phyloP scores from a whole-genome alignment of 2,113 vertebrate genomes.

The Anoplopoma fimbria region DNA sequence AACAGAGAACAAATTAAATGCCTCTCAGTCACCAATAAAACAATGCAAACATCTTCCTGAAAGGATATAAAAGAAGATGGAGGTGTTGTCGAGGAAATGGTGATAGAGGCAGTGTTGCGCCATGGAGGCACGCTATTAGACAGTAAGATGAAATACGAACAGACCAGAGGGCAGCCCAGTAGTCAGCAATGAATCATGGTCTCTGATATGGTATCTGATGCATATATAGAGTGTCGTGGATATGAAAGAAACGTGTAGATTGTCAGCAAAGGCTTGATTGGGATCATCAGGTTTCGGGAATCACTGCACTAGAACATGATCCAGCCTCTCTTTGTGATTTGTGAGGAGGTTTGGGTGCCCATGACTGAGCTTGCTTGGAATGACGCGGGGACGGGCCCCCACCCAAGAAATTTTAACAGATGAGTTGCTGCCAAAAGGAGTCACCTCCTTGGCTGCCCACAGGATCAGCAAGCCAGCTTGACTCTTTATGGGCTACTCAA shows the following conservation, averaged over 20 bases:
- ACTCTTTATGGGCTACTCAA: constrained; percentile 58
- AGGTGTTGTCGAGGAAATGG: constrained; percentile 74
- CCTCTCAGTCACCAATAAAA: constrained; percentile 83
- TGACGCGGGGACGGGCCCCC: constrained; percentile 56
- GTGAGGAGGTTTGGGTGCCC: constrained; percentile 57
- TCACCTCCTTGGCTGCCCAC: constrained; percentile 51
- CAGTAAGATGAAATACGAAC: constrained; percentile 72
- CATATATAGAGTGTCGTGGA: constrained; percentile 45
- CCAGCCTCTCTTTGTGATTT: constrained; percentile 31
- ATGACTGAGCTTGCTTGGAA: constrained; percentile 69
- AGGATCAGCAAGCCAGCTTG: constrained; percentile 33
- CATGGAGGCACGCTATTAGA: constrained; percentile 62
- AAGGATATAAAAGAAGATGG: constrained; percentile 78
- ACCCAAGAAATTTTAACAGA: constrained; percentile 67
- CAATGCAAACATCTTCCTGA: constrained; percentile 80
- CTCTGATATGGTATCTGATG: constrained; percentile 69
- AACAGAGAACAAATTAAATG: constrained; percentile 76
- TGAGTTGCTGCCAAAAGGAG: constrained; percentile 74
- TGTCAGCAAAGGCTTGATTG: constrained; percentile 34
- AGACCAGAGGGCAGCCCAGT: constrained; percentile 40
- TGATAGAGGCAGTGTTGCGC: constrained; percentile 56
- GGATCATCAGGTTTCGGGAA: constrained; percentile 29
- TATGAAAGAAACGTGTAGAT: constrained; percentile 53
- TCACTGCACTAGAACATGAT: constrained; percentile 22
- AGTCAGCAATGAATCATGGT: constrained; percentile 63